Conservation (phyloP, 2,797 vertebrate species). For the Ambastaia sidthimunki region DNA sequence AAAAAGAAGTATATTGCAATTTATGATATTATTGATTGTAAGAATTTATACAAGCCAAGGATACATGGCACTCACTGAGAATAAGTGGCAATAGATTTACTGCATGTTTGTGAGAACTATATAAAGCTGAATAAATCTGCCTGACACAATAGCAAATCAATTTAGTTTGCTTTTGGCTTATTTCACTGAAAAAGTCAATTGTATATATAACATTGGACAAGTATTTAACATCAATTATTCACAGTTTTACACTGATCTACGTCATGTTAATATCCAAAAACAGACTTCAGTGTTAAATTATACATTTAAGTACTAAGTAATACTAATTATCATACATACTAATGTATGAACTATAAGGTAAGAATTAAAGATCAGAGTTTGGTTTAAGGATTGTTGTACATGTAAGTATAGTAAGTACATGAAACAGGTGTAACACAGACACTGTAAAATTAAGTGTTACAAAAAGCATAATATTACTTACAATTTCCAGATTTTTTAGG, state of each 20-base stretch:
- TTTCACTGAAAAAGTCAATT: background rate
- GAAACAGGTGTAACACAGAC: no score
- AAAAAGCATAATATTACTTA: background rate
- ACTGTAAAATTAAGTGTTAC: no score
- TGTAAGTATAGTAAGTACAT: no score
- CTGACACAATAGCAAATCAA: background rate
- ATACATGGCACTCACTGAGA: background rate
- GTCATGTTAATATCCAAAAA: slow-evolving; percentile 7
- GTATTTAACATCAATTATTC: slow-evolving; percentile 9
- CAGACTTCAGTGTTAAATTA: background rate
- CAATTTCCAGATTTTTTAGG: slow-evolving; percentile 20
- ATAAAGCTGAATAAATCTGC: background rate
- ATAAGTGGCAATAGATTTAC: background rate
- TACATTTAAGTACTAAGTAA: no score
- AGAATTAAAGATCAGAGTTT: no score
- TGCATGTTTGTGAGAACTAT: background rate
- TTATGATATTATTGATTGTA: background rate
- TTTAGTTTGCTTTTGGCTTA: background rate
- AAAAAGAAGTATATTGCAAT: background rate
- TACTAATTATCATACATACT: no score
- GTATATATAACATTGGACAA: background rate
- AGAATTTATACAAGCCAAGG: background rate
- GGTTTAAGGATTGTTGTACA: no score
- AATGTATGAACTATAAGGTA: no score
- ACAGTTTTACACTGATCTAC: slow-evolving; percentile 10